These are phyloP conservation scores for Rhinogobius similis DNA, from an alignment of 2,113 vertebrate genomes.

Conservation along the genomic window DNA sequence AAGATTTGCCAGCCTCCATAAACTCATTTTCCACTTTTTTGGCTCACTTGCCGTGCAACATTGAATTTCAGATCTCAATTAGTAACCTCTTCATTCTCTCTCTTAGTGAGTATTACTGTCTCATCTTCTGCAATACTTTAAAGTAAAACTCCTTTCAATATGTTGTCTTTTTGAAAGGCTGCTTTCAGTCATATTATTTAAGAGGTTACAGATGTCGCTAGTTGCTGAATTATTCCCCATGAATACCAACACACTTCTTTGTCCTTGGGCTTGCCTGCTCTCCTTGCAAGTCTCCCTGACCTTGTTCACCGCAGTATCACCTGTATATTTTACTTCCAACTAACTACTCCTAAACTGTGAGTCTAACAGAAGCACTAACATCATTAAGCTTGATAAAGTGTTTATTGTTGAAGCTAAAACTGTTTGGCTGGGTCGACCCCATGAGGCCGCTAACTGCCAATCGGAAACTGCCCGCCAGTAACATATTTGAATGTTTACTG, in stretches of 20 bases:
- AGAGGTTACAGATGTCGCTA: neutral
- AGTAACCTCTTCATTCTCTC: too few species aligned
- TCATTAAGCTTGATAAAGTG: conserved; percentile 67
- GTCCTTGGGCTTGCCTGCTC: conserved; percentile 26
- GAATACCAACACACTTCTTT: conserved; percentile 1
- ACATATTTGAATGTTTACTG: conserved; percentile 16
- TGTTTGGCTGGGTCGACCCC: conserved; percentile 24
- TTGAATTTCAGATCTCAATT: too few species aligned
- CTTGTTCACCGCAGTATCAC: conserved; percentile 28
- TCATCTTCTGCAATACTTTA: neutral
- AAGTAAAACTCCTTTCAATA: too few species aligned
- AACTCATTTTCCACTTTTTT: too few species aligned
- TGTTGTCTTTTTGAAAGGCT: too few species aligned
- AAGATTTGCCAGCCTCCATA: too few species aligned
- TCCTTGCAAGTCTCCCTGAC: conserved; percentile 32
- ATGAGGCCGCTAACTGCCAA: conserved; percentile 18
- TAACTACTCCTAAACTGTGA: conserved; percentile 47
- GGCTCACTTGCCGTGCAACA: too few species aligned
- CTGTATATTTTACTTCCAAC: conserved; percentile 31
- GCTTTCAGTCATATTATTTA: neutral
- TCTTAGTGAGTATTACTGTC: neutral
- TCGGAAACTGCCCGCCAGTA: conserved; percentile 11
- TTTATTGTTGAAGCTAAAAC: conserved; percentile 68
- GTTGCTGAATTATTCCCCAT: neutral
- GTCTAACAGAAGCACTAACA: conserved; percentile 47